Base-by-base conservation (phyloP, 2,113 vertebrate species). In the Ictalurus punctatus region DNA sequence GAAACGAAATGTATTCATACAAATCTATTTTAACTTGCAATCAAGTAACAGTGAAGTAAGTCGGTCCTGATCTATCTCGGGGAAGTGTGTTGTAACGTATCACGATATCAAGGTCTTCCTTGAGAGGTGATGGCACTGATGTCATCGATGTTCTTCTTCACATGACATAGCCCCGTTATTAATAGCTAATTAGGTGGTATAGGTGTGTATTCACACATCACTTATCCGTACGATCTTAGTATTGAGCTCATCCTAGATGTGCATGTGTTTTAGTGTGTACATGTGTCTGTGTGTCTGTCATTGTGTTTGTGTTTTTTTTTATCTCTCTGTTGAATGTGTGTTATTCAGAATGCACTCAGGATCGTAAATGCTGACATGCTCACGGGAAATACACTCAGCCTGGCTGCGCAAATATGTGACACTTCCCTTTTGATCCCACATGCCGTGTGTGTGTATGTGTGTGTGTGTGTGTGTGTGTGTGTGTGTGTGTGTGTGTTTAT, bases 371-470 rank as follows among this genome's bases (percentile, higher is more conserved):
- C 59, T 44, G 34, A 56, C 71, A 25, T 44, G 80, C 44, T 87
- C 56, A 79, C 74, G 69, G 56, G 44, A 85, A 87, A 83, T 76
- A 25, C 69, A 37, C 52, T 83, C 10, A 59, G 48, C 34, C 34
- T 71, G 82, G 74, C 76, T 86, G 56, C 58, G 85, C 27, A 86
- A 74, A 83, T 86, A 86, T 44, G 7, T 40, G 69, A 54, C 48
- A 63, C 69, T 83, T 87, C 61, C 30, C 85, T 67, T 83, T 83
- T 65, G 81, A 78, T 80, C 48, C 67, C 82, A 59, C 37, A 87
- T 52, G 23, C 6, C 21, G 74, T 61, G 79, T 74, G 67, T 48
- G 61, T 61, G 59, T 90, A 65, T 52, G 48, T 52, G 48, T 52
- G 48, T 52, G 48, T 52, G 79, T 74, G 67, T 48, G 61, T 61